Percentiles rank a stretch among this genome's conserved stretches.
Conservation (phyloP, 2,888 invertebrate species). For the Melitaea athalia region DNA sequence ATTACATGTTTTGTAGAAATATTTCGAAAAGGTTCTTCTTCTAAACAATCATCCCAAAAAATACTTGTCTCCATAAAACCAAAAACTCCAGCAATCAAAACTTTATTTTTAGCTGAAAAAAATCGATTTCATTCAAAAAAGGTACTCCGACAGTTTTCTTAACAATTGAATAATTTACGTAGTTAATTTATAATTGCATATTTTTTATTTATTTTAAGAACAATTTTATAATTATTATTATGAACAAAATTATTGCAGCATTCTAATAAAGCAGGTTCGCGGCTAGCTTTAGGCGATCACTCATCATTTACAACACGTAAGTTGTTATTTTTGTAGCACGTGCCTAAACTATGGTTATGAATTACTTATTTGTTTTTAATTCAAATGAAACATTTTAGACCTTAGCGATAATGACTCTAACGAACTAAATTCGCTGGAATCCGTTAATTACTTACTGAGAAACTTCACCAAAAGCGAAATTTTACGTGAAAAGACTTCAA, state of each 20-base stretch:
- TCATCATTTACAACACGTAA: slow-evolving; percentile 65
- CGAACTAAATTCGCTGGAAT: slow-evolving; percentile 49
- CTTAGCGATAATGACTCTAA: slow-evolving; percentile 55
- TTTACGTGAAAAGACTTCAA: slow-evolving; percentile 49
- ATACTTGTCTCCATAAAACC: slow-evolving; percentile 68
- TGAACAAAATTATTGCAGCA: slow-evolving; percentile 51
- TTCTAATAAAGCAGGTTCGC: slow-evolving; percentile 61
- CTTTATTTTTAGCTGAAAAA: slow-evolving; percentile 67
- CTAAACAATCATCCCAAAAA: slow-evolving; percentile 56
- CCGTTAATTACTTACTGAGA: slow-evolving; percentile 44
- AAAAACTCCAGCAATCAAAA: slow-evolving; percentile 63
- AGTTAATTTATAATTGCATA: neutral
- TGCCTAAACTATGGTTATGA: neutral
- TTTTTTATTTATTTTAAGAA: too few species aligned
- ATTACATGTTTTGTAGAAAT: slow-evolving; percentile 55
- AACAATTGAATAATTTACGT: neutral
- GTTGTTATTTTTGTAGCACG: slow-evolving; percentile 36
- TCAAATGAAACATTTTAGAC: slow-evolving; percentile 47
- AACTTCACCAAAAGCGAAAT: slow-evolving; percentile 44
- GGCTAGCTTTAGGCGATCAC: slow-evolving; percentile 70
- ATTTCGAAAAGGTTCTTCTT: slow-evolving; percentile 52
- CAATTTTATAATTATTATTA: neutral
- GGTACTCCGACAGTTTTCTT: slow-evolving; percentile 45
- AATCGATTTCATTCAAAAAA: slow-evolving; percentile 58
- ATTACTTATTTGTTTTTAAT: too few species aligned